Conservation (phyloP, 2,888 invertebrate species). For the Drosophila meridionalis region DNA sequence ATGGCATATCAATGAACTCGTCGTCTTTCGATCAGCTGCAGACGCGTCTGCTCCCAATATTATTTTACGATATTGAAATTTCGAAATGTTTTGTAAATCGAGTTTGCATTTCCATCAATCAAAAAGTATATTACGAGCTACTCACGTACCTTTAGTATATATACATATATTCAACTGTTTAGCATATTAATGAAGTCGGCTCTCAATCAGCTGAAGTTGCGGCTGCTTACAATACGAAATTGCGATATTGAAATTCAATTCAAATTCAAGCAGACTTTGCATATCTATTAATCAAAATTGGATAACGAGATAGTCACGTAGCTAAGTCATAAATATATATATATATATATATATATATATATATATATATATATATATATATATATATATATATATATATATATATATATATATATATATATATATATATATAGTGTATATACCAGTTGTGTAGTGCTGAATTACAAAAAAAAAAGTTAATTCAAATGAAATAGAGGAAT, state of each 20-base stretch:
- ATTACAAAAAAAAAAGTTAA: too few relatives aligned
- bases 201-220: neutral
- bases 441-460: too few relatives aligned
- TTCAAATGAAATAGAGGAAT: too few relatives aligned
- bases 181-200: conserved; percentile 1
- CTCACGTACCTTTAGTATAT: neutral
- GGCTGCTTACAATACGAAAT: neutral
- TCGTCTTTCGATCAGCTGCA: conserved; percentile 1
- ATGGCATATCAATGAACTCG: conserved; percentile 70
- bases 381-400: too few relatives aligned
- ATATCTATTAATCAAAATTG: conserved; percentile 35
- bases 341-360: neutral
- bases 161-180: neutral
- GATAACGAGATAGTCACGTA: neutral
- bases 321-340: neutral
- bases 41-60: conserved; percentile 18
- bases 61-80: conserved; percentile 9
- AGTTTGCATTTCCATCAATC: conserved; percentile 55
- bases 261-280: neutral
- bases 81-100: neutral
- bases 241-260: conserved; percentile 4
- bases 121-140: conserved; percentile 4
- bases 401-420: too few relatives aligned
- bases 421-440: too few relatives aligned
- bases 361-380: neutral